Conservation (phyloP, 2,888 invertebrate genomes). For the Nemotelus nigrinus region DNA sequence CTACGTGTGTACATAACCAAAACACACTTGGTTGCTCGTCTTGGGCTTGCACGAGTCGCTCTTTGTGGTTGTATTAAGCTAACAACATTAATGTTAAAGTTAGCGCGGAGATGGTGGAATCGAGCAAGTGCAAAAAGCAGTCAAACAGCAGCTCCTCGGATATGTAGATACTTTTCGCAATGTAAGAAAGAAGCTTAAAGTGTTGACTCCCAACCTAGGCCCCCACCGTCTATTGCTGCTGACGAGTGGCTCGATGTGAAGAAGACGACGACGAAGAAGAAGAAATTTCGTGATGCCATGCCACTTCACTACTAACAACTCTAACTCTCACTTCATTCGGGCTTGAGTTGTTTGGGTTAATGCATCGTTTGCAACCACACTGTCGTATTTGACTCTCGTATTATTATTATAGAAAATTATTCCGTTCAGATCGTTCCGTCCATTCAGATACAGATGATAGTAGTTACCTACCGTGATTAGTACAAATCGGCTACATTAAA, state of each 20-base stretch:
- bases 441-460: neutral
- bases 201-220: conserved; percentile 4
- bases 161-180: conserved; percentile 40
- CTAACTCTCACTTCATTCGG: conserved; percentile 63
- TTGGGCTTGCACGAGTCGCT: conserved; percentile 21
- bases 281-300: conserved; percentile 30
- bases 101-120: conserved; percentile 21
- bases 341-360: conserved; percentile 64
- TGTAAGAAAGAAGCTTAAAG: conserved; percentile 18
- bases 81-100: conserved; percentile 16
- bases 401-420: conserved; percentile 20
- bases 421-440: conserved; percentile 18
- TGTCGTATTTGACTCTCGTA: conserved; percentile 40
- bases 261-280: conserved; percentile 29
- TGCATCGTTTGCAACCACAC: conserved; percentile 52
- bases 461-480: neutral
- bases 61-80: conserved; percentile 16
- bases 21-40: conserved; percentile 38
- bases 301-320: conserved; percentile 45
- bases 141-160: conserved; percentile 31
- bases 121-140: conserved; percentile 36
- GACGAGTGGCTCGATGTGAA: neutral
- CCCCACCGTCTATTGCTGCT: conserved; percentile 15
- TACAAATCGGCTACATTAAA: conserved; percentile 2
- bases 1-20: conserved; percentile 15